A percentile compares a stretch with the other conserved stretches of the same genome.
phyloP scores from a whole-genome alignment of 2,888 invertebrate species.

The Calliopum simillimum region DNA sequence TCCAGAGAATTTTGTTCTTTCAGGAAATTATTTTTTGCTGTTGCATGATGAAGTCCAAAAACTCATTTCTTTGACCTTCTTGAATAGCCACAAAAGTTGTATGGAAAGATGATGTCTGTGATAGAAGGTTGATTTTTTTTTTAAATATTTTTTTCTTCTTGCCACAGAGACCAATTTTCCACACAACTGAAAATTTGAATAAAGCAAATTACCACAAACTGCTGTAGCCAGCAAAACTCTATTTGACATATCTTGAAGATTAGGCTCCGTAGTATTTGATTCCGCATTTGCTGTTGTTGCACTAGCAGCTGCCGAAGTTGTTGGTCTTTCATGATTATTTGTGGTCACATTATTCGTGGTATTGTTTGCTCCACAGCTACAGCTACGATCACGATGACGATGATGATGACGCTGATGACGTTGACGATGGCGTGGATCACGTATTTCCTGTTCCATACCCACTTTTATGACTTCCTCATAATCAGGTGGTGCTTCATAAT shows the following conservation, averaged over 20 bases:
- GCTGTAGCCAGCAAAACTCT: constrained; percentile 60
- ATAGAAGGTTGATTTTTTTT: neutral
- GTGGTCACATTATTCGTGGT: constrained; percentile 38
- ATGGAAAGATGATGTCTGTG: no score
- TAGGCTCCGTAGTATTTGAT: neutral
- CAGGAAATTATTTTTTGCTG: no score
- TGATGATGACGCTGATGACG: constrained; percentile 53
- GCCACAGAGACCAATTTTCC: neutral
- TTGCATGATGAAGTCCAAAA: neutral
- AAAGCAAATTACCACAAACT: constrained; percentile 59
- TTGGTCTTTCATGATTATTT: constrained; percentile 53
- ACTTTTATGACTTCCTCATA: constrained; percentile 77
- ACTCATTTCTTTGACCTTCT: no score
- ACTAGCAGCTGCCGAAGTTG: constrained; percentile 58
- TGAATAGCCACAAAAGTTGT: neutral
- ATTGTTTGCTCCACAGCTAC: constrained; percentile 50
- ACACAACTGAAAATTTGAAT: neutral
- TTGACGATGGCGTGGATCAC: constrained; percentile 58
- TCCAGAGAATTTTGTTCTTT: no score
- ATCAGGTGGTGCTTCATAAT: constrained; percentile 78
- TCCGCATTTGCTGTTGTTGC: constrained; percentile 37
- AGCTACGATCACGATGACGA: constrained; percentile 48
- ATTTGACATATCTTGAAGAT: constrained; percentile 50
- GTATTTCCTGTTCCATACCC: constrained; percentile 68
- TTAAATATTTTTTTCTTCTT: neutral